phyloP scores from a whole-genome alignment of 2,113 vertebrate genomes.

The Triplophysa rosa region DNA sequence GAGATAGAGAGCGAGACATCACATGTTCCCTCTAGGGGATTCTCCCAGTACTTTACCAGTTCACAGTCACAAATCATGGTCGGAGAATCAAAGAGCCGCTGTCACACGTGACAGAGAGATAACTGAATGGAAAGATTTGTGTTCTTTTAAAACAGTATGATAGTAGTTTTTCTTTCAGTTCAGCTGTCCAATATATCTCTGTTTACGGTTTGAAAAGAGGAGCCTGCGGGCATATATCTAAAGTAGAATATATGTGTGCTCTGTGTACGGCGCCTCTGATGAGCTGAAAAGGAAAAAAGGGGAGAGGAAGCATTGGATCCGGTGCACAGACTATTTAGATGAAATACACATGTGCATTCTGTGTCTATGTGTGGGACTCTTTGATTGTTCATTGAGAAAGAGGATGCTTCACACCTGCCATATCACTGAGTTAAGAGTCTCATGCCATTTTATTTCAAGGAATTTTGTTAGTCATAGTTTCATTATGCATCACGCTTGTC shows the following conservation, averaged over 20 bases:
- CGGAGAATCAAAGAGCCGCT: not conserved
- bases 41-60: conserved; percentile 10
- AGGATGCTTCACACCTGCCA: conserved; percentile 12
- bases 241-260: not conserved
- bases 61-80: conserved; percentile 9
- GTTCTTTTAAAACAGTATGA: conserved; percentile 1
- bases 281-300: not conserved
- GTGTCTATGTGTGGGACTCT: not conserved
- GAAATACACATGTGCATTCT: conserved; percentile 4
- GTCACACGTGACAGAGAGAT: not conserved
- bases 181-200: not conserved
- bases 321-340: conserved; percentile 19
- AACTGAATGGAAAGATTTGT: conserved; percentile 9
- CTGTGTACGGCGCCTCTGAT: not conserved
- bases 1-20: not conserved
- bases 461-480: not conserved
- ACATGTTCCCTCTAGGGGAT: conserved; percentile 1
- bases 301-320: not conserved
- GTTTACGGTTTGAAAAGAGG: not conserved
- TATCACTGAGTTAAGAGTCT: not conserved
- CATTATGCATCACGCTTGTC: not conserved
- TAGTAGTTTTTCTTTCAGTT: not conserved
- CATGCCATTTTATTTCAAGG: not conserved
- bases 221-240: not conserved
- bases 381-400: not conserved